phyloP scores from a whole-genome alignment of 1,140 invertebrate species.

The Helicoverpa armigera region DNA sequence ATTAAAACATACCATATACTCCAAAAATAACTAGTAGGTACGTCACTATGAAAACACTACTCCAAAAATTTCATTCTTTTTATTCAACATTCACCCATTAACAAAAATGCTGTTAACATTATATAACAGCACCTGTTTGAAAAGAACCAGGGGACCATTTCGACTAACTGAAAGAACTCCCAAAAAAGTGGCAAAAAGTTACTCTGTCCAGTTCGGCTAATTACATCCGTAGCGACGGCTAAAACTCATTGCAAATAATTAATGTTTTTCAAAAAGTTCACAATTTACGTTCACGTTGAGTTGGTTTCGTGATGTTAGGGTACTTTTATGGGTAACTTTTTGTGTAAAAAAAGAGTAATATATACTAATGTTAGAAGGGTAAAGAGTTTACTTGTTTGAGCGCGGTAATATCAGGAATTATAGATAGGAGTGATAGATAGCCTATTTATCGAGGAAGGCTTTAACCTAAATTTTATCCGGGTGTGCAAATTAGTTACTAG shows the following conservation, averaged over 20 bases:
- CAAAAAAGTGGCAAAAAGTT: slow-evolving; percentile 37
- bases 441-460: too few species aligned
- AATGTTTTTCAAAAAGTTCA: slow-evolving; percentile 29
- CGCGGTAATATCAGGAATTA: too few species aligned
- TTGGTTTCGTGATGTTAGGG: not conserved
- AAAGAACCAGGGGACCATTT: slow-evolving; percentile 23
- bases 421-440: too few species aligned
- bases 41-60: not conserved
- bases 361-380: too few species aligned
- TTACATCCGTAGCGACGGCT: slow-evolving; percentile 31
- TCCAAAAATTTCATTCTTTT: not conserved
- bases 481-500: too few species aligned
- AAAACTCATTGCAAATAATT: slow-evolving; percentile 44
- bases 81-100: not conserved
- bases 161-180: not conserved
- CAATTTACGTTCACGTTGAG: not conserved
- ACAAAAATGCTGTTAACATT: not conserved
- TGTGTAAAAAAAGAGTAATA: too few species aligned
- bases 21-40: too few species aligned
- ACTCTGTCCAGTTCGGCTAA: slow-evolving; percentile 33
- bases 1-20: too few species aligned
- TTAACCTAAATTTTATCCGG: too few species aligned
- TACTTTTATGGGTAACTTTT: too few species aligned
- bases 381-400: too few species aligned
- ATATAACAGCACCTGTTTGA: not conserved